Conservation (phyloP, 2,888 invertebrate genomes). For the Limnephilus rhombicus region DNA sequence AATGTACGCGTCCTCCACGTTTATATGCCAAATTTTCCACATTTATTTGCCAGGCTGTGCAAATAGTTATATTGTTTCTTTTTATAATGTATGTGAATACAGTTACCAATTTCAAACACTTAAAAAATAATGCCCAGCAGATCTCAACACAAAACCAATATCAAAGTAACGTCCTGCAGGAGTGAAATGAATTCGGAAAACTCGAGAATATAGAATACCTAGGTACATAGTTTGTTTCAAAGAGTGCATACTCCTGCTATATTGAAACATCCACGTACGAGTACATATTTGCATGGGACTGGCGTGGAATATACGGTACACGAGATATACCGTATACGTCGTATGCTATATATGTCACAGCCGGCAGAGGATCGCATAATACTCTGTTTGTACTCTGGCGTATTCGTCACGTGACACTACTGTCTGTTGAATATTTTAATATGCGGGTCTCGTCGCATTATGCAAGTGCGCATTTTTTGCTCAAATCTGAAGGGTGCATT, state of each 20-base stretch:
- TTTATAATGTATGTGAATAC: not conserved
- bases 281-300: not conserved
- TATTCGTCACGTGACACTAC: not conserved
- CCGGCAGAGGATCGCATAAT: not conserved
- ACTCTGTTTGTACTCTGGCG: not conserved
- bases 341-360: no score
- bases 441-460: conserved; percentile 19
- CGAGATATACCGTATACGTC: not conserved
- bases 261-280: not conserved
- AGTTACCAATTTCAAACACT: not conserved
- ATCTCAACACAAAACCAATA: not conserved
- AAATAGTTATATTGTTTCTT: not conserved
- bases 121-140: not conserved
- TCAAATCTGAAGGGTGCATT: conserved; percentile 10
- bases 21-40: no score
- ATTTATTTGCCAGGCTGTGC: no score
- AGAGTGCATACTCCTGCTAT: not conserved
- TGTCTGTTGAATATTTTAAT: conserved; percentile 38
- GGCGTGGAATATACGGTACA: not conserved
- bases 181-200: not conserved
- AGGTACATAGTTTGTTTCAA: not conserved
- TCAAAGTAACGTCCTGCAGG: not conserved
- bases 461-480: conserved; percentile 39
- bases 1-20: no score
- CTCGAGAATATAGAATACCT: not conserved